Conservation (phyloP, 2,888 invertebrate genomes). For the Endotricha flammealis region DNA sequence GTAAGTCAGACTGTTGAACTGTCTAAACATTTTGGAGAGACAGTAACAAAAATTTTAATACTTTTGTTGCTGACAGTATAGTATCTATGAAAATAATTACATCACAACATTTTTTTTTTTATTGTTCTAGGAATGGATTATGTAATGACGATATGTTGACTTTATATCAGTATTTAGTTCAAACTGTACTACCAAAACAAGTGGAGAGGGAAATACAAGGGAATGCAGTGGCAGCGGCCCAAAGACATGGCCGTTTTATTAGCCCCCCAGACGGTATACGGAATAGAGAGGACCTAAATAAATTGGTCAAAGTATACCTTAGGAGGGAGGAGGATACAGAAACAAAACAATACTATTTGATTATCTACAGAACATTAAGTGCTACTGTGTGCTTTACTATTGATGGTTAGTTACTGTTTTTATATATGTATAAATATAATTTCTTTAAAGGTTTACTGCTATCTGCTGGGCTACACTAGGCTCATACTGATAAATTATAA, state of each 20-base stretch:
- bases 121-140: constrained; percentile 87
- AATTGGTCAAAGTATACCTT: constrained; percentile 84
- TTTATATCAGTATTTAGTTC: constrained; percentile 90
- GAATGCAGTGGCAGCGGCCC: constrained; percentile 77
- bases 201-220: constrained; percentile 84
- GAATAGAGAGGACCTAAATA: constrained; percentile 71
- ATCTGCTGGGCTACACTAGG: too few relatives aligned
- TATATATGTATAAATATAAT: too few relatives aligned
- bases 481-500: too few relatives aligned
- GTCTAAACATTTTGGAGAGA: too few relatives aligned
- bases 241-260: constrained; percentile 67
- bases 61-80: neutral
- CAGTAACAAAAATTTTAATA: constrained; percentile 1
- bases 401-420: constrained; percentile 78
- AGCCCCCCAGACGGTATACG: constrained; percentile 64
- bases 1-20: too few relatives aligned
- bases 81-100: neutral
- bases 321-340: constrained; percentile 75
- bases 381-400: constrained; percentile 92
- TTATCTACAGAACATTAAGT: constrained; percentile 91
- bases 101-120: constrained; percentile 5
- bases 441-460: too few relatives aligned
- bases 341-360: constrained; percentile 82
- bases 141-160: constrained; percentile 91
- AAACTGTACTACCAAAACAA: constrained; percentile 88